Base-by-base conservation (phyloP, 2,113 vertebrate genomes). In the Noctilio leporinus region DNA sequence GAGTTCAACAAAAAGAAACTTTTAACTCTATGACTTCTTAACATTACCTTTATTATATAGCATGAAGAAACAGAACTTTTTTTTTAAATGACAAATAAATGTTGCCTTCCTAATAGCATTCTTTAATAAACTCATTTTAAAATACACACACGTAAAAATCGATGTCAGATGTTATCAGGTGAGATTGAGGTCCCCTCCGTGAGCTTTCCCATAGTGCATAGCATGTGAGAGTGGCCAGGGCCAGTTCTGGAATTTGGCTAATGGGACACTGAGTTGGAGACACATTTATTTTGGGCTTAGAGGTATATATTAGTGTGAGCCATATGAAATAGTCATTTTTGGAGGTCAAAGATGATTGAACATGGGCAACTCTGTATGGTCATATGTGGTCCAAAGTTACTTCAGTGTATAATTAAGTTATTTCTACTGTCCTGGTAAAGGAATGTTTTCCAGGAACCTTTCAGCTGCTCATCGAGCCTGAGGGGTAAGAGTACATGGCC, bases 91-190 rank as follows among this genome's bases (percentile, higher is more conserved):
- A 96, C 86, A 95, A 92, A 96, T 88, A 96, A 78, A 97, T 96
- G 84, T 91, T 96, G 97, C 91, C 95, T 96, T 98, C 96, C 96
- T 98, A 81, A 83, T 85, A 97, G 89, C 97, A 97, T 97, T 98
- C 98, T 99, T 98, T 98, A 99, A 99, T 99, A 99, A 99, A 99
- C 97, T 97, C 98, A 98, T 99, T 99, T 99, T 98, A 99, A 99
- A 97, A 89, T 19, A 90, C 1, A 40, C 22, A 67, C 35, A 33
- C n/a, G n/a, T n/a, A 35, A 38, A 69, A 38, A 69, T 24, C 11
- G 67, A 26, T 40, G 67, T 70, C 67, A 43, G 12, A 65, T 20
- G 57, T 40, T 55, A 53, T 72, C 19, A 40, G 30, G 10, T 81
- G 55, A 59, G 43, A 45, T 0, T 43, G 22, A 4, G 35, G 33